Conservation (phyloP, 30 jellyfish, hydroid and myxozoan genomes). For the Turritopsis dohrnii region DNA sequence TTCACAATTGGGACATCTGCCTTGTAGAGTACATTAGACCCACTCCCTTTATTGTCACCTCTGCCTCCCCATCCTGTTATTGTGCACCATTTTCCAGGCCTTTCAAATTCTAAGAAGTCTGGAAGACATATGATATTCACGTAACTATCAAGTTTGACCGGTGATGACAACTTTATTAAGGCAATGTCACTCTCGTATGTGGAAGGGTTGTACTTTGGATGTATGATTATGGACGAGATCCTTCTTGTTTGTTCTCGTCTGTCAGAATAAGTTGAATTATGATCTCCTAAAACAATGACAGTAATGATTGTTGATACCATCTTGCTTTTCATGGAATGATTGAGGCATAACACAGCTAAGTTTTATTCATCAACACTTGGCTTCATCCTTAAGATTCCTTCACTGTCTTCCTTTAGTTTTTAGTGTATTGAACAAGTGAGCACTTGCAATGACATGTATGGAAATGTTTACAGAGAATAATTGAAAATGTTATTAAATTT, state of each 20-base stretch:
- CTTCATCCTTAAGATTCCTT: too few species aligned
- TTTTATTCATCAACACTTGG: too few species aligned
- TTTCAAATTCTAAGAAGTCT: slow-evolving; percentile 29
- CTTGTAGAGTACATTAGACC: slow-evolving; percentile 51
- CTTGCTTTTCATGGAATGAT: too few species aligned
- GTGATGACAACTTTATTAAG: slow-evolving; percentile 47
- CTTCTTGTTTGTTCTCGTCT: slow-evolving; percentile 47
- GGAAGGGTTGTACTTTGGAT: slow-evolving; percentile 50
- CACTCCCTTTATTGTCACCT: slow-evolving; percentile 44
- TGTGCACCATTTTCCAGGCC: slow-evolving; percentile 68
- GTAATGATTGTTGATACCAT: too few species aligned
- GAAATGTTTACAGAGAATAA: too few species aligned
- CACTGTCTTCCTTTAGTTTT: too few species aligned
- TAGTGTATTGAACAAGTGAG: too few species aligned
- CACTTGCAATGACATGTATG: too few species aligned
- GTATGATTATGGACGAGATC: slow-evolving; percentile 43
- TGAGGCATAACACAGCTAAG: too few species aligned
- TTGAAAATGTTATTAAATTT: too few species aligned
- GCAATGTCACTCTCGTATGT: slow-evolving; percentile 82
- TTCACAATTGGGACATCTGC: slow-evolving; percentile 74
- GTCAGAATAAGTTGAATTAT: not conserved
- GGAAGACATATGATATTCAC: slow-evolving; percentile 82
- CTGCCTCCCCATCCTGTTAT: slow-evolving; percentile 93
- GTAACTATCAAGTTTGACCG: slow-evolving; percentile 54
- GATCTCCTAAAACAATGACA: slow-evolving; percentile 22